These are phyloP conservation scores for Atherix ibis DNA, from an alignment of 2,888 invertebrate species.

Conservation along the genomic window DNA sequence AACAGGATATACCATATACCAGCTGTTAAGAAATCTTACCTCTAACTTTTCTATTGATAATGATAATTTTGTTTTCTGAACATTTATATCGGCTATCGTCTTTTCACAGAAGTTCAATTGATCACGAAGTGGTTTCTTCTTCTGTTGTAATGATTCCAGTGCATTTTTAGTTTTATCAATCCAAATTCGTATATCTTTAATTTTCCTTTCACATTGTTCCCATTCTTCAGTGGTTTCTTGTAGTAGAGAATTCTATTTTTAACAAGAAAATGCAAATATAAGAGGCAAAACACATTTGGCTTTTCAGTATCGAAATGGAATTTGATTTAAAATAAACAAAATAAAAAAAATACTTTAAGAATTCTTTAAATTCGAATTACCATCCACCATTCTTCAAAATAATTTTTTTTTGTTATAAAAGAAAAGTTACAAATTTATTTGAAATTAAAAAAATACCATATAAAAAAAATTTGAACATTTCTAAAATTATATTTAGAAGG, in stretches of 20 bases:
- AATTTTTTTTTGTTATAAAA: too few species aligned
- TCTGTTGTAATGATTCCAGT: conserved; percentile 64
- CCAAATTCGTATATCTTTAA: conserved; percentile 80
- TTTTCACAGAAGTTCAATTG: conserved; percentile 75
- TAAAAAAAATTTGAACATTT: too few species aligned
- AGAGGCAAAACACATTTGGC: too few species aligned
- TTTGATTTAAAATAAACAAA: neutral
- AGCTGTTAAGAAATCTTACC: conserved; percentile 48
- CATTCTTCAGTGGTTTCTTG: conserved; percentile 90
- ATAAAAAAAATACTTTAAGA: neutral
- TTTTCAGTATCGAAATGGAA: neutral
- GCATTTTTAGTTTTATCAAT: conserved; percentile 68
- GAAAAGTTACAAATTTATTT: neutral
- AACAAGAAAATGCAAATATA: too few species aligned
- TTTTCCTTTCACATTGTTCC: conserved; percentile 89
- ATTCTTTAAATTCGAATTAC: neutral
- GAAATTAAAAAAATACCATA: too few species aligned
- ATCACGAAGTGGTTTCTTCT: conserved; percentile 75
- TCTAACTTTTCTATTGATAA: conserved; percentile 82
- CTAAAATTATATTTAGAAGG: too few species aligned
- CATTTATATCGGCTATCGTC: conserved; percentile 69
- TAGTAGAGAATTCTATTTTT: conserved; percentile 57
- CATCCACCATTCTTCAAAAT: neutral
- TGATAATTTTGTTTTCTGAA: conserved; percentile 77
- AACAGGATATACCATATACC: too few species aligned